Base-by-base conservation (phyloP, 2,888 invertebrate genomes). In the Galerucella pusilla region DNA sequence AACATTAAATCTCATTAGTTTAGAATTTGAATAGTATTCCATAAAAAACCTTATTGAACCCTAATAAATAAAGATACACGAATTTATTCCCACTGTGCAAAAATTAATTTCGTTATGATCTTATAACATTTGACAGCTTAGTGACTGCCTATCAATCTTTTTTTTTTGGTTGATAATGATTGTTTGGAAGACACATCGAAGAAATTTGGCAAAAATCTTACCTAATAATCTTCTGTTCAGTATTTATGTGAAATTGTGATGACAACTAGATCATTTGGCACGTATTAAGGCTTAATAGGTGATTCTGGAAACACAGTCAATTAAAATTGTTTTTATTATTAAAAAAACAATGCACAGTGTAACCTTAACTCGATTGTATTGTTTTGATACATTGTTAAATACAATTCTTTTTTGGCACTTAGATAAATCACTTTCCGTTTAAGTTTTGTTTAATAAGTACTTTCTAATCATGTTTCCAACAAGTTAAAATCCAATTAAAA, bases 351-450 rank as follows among this genome's bases (percentile, higher is more conserved):
- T 42, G 35, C 35, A 42, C 7, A n/a, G 52, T 14, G 52, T n/a
- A 52, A 14, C 2, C 14, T 52, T 52, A 52, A 52, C 52, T 14
- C 5, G 52, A 49, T 49, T 3, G 11, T 14, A n/a, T 14, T 16
- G 20, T 57, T 57, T 57, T 57, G 20, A 20, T 20, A 57, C 16
- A 57, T 57, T 10, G 57, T 57, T 57, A 16, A 57, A 57, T 10
- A 16, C 57, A 57, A 57, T 57, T 57, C 57, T 10, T 16, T 16
- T 57, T 57, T 57, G 57, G 20, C 57, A 57, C 57, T 57, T 57
- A 57, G 57, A 20, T 16, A 57, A 20, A 57, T 57, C 49, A 49
- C n/a, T 57, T 57, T 57, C 57, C 57, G 9, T 57, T 20, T 6
- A 57, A 20, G 57, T 57, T 16, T 16, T 20, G 4, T 9, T 54